A percentile compares a stretch with the other conserved stretches of the same genome.
Conservation (phyloP, 1,140 invertebrate genomes). For the Bombus affinis region DNA sequence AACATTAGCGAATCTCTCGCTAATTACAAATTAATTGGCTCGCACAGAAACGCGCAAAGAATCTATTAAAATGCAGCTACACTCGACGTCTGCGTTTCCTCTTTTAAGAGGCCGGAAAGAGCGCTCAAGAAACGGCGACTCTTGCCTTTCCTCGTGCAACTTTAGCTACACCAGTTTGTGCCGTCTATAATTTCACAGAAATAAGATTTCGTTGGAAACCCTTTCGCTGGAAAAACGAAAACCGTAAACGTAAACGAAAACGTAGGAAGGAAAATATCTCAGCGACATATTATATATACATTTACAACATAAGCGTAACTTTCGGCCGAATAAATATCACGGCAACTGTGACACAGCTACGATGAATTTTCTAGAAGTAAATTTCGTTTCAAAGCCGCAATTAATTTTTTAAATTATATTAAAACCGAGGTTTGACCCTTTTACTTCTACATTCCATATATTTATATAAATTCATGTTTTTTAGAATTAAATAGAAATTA, state of each 20-base stretch:
- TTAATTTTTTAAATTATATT: neutral
- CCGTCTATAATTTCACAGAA: conserved; percentile 34
- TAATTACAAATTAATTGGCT: conserved; percentile 60
- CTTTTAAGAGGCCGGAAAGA: conserved; percentile 20
- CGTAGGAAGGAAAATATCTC: neutral
- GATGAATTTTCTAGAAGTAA: neutral
- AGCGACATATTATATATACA: neutral
- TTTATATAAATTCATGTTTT: neutral
- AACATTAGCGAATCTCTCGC: conserved; percentile 45
- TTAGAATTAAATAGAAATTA: neutral
- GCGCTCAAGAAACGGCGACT: conserved; percentile 25
- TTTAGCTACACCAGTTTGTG: neutral
- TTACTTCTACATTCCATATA: neutral
- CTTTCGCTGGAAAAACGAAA: neutral
- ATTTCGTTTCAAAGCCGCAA: neutral
- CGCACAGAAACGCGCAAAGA: conserved; percentile 16
- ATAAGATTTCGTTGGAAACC: conserved; percentile 21
- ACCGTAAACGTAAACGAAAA: neutral
- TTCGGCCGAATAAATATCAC: neutral
- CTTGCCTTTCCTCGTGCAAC: neutral
- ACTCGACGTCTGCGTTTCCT: conserved; percentile 11
- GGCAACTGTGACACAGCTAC: neutral
- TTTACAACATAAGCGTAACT: neutral
- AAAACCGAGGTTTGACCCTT: neutral
- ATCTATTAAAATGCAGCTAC: conserved; percentile 34